Conservation (phyloP, 2,113 vertebrate species). For the Gobius niger region DNA sequence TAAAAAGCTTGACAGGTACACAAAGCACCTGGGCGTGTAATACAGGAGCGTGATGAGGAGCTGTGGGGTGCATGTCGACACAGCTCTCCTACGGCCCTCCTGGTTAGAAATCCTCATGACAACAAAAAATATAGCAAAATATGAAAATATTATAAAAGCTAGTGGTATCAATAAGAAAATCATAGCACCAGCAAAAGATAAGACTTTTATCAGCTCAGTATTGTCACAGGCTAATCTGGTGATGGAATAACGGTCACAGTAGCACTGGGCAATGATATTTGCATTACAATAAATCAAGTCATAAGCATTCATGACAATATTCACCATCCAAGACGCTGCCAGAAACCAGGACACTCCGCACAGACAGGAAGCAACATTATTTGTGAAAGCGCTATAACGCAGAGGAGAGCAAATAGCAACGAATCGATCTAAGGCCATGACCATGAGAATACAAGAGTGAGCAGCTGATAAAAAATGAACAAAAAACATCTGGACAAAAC, state of each 20-base stretch:
- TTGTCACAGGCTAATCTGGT: slow-evolving; percentile 43
- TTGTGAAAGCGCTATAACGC: slow-evolving; percentile 46
- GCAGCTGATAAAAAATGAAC: slow-evolving; percentile 51
- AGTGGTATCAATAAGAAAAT: slow-evolving; percentile 55
- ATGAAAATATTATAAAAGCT: slow-evolving; percentile 59
- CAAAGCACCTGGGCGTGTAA: slow-evolving; percentile 60
- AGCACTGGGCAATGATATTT: slow-evolving; percentile 61
- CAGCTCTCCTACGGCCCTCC: slow-evolving; percentile 28
- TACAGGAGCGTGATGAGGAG: slow-evolving; percentile 62
- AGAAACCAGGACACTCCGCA: slow-evolving; percentile 56
- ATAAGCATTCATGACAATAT: slow-evolving; percentile 16
- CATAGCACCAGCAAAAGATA: slow-evolving; percentile 43
- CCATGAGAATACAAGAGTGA: slow-evolving; percentile 62
- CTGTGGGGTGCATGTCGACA: slow-evolving; percentile 67
- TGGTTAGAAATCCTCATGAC: slow-evolving; percentile 49
- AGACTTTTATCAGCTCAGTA: not conserved
- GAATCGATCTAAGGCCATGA: slow-evolving; percentile 69
- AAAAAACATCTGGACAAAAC: slow-evolving; percentile 67
- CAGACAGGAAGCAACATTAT: slow-evolving; percentile 32
- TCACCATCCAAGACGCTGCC: slow-evolving; percentile 29
- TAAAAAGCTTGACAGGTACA: slow-evolving; percentile 51
- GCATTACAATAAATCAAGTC: slow-evolving; percentile 54
- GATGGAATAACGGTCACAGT: slow-evolving; percentile 60
- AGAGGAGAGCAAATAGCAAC: slow-evolving; percentile 57
- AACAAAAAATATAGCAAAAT: slow-evolving; percentile 46